Base-by-base conservation (phyloP, 2,113 vertebrate species). In the Neoarius graeffei region DNA sequence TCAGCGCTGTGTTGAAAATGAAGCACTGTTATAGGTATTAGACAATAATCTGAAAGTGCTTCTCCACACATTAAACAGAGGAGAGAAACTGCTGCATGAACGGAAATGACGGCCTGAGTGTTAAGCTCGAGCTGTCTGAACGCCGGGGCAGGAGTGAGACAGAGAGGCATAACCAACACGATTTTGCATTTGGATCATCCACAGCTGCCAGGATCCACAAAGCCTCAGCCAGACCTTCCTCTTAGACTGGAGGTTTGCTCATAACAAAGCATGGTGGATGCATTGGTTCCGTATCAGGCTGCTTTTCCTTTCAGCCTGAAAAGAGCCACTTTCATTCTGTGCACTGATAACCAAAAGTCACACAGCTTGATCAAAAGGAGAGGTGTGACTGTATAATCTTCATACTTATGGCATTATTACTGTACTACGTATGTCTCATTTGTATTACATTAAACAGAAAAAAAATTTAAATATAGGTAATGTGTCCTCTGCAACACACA, bases 271-370 rank as follows among this genome's bases (percentile, higher is more conserved):
- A 91, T 92, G 92, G 92, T 11, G 57, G 94, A 94, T 93, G 93
- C 94, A 94, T 95, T 93, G 93, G 95, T 94, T 95, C 94, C 94
- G 60, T 94, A 93, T 95, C 94, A 94, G 91, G 84, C 93, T 93
- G 93, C 93, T 94, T 95, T 95, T 93, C 91, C 93, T 93, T 89
- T 91, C 91, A 88, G 76, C 81, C 90, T 90, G 90, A 66, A 50
- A 50, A 83, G 81, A 62, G 35, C 23, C 74, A 30, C 60, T 81
- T 79, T 67, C 76, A 80, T 67, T 83, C 52, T 54, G 62, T 27
- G 52, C 50, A 23, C 35, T 20, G 23, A 84, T 17, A 69, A 50
- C 52, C 14, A 60, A 73, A 48, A 42, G 54, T 59, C 42, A 20
- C 20, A 27, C 42, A 71, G 60, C 25, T 20, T 79, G 59, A 79